Percentiles rank a stretch among this genome's conserved stretches.
Evolutionary conservation across 2,888 invertebrate genomes (phyloP).

Genomic region (Stenotaenia linearis): DNA sequence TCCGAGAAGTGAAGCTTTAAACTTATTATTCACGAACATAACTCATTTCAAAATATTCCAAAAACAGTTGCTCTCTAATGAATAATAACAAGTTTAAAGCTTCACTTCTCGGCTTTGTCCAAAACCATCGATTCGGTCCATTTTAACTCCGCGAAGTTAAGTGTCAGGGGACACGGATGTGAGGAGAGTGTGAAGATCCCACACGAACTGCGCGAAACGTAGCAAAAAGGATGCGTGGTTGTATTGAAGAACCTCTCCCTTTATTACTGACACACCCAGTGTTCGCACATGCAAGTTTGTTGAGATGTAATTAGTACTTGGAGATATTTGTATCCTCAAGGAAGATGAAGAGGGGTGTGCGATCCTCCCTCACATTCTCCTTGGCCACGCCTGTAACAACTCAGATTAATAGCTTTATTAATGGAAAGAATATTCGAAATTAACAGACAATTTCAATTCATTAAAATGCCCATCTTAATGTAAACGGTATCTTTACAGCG

Average conservation of each 20-base stretch:
- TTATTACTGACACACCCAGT: neutral
- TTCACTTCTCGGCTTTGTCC: too few relatives aligned
- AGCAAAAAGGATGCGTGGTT: neutral
- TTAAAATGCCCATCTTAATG: neutral
- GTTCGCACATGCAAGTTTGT: neutral
- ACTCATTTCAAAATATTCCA: too few relatives aligned
- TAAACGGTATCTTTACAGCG: neutral
- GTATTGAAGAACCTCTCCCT: neutral
- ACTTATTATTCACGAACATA: too few relatives aligned
- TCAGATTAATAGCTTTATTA: conserved; percentile 10
- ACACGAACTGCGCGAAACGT: too few relatives aligned
- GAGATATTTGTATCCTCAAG: conserved; percentile 7
- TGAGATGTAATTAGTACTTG: conserved; percentile 7
- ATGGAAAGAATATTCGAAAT: neutral
- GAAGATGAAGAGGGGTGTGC: neutral
- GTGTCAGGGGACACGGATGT: neutral
- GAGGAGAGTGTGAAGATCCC: neutral
- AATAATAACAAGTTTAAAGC: too few relatives aligned
- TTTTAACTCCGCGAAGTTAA: too few relatives aligned
- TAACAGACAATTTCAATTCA: neutral
- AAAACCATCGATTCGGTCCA: too few relatives aligned
- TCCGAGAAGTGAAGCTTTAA: too few relatives aligned
- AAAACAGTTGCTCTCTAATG: too few relatives aligned
- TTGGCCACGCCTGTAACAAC: neutral
- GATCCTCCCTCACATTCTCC: conserved; percentile 1